Evolutionary conservation across 1,140 invertebrate species (phyloP).

Genomic region (Orius insidiosus): DNA sequence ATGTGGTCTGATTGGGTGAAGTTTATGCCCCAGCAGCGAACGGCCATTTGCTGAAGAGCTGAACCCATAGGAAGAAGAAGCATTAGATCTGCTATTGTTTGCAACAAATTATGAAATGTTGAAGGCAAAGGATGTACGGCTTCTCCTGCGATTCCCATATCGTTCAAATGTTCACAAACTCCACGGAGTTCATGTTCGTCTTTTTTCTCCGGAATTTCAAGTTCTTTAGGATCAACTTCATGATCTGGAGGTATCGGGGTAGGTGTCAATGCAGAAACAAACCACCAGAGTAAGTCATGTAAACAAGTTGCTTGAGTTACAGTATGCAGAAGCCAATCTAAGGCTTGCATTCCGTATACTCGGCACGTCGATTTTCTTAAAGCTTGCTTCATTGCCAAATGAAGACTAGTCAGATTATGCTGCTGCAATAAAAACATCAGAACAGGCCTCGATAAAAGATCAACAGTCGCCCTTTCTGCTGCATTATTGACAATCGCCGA

Average conservation of each 20-base stretch:
- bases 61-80: conserved; percentile 74
- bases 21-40: conserved; percentile 81
- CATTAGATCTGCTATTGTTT: conserved; percentile 84
- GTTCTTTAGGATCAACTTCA: conserved; percentile 22
- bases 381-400: conserved; percentile 66
- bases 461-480: conserved; percentile 26
- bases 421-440: conserved; percentile 71
- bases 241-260: conserved; percentile 12
- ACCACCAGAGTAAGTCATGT: conserved; percentile 93
- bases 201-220: conserved; percentile 22
- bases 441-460: conserved; percentile 44
- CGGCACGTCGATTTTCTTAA: conserved; percentile 67
- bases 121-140: conserved; percentile 60
- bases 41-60: conserved; percentile 75
- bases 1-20: conserved; percentile 78
- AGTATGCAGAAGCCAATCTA: conserved; percentile 86
- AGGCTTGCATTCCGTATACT: conserved; percentile 72
- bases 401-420: conserved; percentile 63
- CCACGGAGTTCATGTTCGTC: conserved; percentile 33
- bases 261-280: conserved; percentile 51
- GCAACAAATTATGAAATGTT: conserved; percentile 73
- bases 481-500: conserved; percentile 30
- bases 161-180: conserved; percentile 61
- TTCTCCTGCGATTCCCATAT: conserved; percentile 62
- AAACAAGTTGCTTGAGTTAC: conserved; percentile 79